These are phyloP conservation scores for Oncorhynchus clarkii DNA, from an alignment of 2,113 vertebrate species.

Conservation along the genomic window DNA sequence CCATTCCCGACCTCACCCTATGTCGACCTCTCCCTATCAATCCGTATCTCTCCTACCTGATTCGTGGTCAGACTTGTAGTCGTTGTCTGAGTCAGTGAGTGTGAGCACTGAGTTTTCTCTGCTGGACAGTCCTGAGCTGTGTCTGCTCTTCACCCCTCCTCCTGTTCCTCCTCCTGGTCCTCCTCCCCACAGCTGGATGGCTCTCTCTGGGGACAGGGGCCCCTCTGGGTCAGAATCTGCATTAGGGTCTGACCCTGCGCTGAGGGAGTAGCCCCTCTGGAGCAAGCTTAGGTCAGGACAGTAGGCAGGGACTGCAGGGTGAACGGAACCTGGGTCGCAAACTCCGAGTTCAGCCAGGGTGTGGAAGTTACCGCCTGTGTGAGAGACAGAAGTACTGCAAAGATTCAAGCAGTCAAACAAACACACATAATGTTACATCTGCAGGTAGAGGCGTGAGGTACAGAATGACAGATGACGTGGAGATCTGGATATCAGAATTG, in stretches of 20 bases:
- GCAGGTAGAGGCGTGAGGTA: background rate
- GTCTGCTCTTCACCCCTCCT: slow-evolving; percentile 83
- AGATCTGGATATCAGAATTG: too few relatives aligned
- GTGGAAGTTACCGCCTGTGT: slow-evolving; percentile 82
- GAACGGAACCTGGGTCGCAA: slow-evolving; percentile 83
- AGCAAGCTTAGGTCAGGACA: slow-evolving; percentile 91
- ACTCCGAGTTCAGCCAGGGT: slow-evolving; percentile 91
- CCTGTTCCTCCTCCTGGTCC: slow-evolving; percentile 48
- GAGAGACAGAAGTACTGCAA: slow-evolving; percentile 24
- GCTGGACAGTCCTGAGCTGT: slow-evolving; percentile 90
- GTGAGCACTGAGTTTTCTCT: slow-evolving; percentile 91
- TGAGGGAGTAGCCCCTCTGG: slow-evolving; percentile 88
- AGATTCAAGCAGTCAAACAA: background rate
- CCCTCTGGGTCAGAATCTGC: slow-evolving; percentile 90
- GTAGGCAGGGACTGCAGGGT: slow-evolving; percentile 80
- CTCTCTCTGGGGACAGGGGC: slow-evolving; percentile 88
- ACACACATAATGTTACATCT: slow-evolving; percentile 19
- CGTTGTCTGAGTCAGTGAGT: slow-evolving; percentile 91
- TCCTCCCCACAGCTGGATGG: slow-evolving; percentile 90
- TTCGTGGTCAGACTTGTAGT: slow-evolving; percentile 91
- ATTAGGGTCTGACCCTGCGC: slow-evolving; percentile 83
- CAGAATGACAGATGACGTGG: too few relatives aligned
- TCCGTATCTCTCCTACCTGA: slow-evolving; percentile 77
- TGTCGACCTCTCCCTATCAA: background rate
- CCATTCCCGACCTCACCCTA: background rate